phyloP scores from a whole-genome alignment of 23 tunicate species.

The Trididemnum miniatum region DNA sequence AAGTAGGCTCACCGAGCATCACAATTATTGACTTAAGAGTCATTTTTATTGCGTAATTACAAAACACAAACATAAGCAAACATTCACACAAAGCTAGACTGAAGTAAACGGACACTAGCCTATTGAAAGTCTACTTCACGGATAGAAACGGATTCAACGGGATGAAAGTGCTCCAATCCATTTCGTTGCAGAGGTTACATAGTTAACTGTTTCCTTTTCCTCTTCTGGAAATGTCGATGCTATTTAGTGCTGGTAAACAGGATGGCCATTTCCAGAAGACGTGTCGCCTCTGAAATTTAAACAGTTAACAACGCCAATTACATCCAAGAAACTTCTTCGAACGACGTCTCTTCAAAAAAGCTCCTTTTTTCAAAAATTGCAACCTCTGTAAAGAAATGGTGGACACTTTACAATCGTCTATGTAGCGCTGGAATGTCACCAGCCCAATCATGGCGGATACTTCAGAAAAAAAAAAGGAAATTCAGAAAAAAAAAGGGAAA shows the following conservation, averaged over 20 bases:
- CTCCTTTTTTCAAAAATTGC: not conserved
- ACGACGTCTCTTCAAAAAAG: conserved; percentile 38
- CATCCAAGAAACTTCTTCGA: conserved; percentile 2
- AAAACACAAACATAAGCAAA: too few relatives aligned
- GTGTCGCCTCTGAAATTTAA: not conserved
- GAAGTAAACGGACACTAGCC: too few relatives aligned
- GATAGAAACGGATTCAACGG: too few relatives aligned
- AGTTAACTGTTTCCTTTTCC: not conserved
- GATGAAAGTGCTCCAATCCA: too few relatives aligned
- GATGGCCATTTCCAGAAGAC: conserved; percentile 41
- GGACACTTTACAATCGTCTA: too few relatives aligned
- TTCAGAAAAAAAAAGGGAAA: not conserved
- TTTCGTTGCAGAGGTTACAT: not conserved
- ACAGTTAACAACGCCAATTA: not conserved
- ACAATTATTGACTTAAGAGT: not conserved
- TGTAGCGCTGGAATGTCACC: too few relatives aligned
- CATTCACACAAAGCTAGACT: too few relatives aligned
- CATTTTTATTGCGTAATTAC: not conserved
- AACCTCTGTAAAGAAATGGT: too few relatives aligned
- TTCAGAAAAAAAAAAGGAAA: not conserved
- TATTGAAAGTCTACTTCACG: not conserved
- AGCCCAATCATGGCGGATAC: not conserved
- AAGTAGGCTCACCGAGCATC: too few relatives aligned
- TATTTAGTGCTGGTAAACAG: conserved; percentile 80
- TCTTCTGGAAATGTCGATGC: conserved; percentile 45